A percentile compares a stretch with the other conserved stretches of the same genome.
Evolutionary conservation across 2,113 vertebrate species (phyloP).

Genomic region (Engystomops pustulosus): DNA sequence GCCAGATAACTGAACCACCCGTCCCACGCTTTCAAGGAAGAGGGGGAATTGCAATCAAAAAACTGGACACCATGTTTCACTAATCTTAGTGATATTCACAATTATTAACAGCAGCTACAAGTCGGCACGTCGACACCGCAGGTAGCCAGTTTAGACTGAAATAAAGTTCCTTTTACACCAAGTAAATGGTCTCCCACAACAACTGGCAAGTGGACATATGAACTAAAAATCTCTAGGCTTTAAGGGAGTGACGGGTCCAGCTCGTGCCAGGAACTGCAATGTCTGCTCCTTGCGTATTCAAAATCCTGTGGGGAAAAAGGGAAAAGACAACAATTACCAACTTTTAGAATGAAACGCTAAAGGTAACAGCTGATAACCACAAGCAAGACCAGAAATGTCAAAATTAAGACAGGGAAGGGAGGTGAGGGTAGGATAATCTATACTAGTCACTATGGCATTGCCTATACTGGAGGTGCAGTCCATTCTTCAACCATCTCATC

Average conservation of each 20-base stretch:
- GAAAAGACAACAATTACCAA: slow-evolving; percentile 33
- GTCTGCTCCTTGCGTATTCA: slow-evolving; percentile 83
- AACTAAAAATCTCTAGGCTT: slow-evolving; percentile 89
- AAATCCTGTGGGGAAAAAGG: slow-evolving; percentile 83
- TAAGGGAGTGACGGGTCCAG: slow-evolving; percentile 88
- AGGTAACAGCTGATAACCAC: slow-evolving; percentile 56
- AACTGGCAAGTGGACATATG: slow-evolving; percentile 86
- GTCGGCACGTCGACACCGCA: slow-evolving; percentile 75
- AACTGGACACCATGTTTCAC: slow-evolving; percentile 88
- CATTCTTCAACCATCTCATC: too few relatives aligned
- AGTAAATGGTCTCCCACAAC: slow-evolving; percentile 87
- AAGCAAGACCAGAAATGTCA: slow-evolving; percentile 53
- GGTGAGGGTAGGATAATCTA: too few relatives aligned
- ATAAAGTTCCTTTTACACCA: slow-evolving; percentile 83
- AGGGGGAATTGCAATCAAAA: slow-evolving; percentile 78
- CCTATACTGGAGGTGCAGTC: too few relatives aligned
- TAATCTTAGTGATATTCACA: slow-evolving; percentile 86
- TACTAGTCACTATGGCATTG: too few relatives aligned
- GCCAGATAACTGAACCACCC: slow-evolving; percentile 61
- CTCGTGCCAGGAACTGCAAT: slow-evolving; percentile 87
- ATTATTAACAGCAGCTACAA: slow-evolving; percentile 80
- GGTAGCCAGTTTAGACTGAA: slow-evolving; percentile 85
- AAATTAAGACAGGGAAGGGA: not conserved
- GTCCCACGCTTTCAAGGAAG: slow-evolving; percentile 39
- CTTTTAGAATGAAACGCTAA: not conserved